Evolutionary conservation across 2,113 vertebrate genomes (phyloP).

Genomic region (Actinemys pallida): DNA sequence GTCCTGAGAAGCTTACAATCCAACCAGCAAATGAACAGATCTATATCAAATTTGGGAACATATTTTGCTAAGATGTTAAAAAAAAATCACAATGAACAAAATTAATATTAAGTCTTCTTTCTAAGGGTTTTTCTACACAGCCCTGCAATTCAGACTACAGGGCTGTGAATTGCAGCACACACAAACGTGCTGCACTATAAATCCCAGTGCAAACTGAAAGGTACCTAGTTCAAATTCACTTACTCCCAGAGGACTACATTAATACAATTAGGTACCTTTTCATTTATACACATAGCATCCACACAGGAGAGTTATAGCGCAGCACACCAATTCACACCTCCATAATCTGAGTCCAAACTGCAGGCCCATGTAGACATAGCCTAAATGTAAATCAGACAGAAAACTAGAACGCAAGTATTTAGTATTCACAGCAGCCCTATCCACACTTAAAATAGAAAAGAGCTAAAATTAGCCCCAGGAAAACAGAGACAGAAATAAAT

Average conservation of each 20-base stretch:
- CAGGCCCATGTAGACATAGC: neutral
- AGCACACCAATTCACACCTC: neutral
- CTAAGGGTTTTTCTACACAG: neutral
- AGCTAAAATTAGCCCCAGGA: neutral
- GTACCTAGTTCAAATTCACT: neutral
- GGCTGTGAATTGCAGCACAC: neutral
- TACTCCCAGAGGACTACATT: neutral
- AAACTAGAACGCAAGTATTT: neutral
- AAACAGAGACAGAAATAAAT: neutral
- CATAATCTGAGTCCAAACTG: neutral
- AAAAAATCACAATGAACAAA: neutral
- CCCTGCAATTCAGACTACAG: neutral
- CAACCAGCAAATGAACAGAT: neutral
- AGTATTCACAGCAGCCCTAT: neutral
- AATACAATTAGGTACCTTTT: neutral
- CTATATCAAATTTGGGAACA: neutral
- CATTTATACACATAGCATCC: neutral
- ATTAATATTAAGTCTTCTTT: neutral
- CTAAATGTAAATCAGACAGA: neutral
- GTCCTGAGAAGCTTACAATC: neutral
- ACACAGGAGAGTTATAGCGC: neutral
- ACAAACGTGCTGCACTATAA: neutral
- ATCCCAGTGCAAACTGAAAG: neutral
- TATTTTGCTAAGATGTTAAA: neutral
- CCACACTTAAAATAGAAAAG: neutral